Base-by-base conservation (phyloP, 1,140 invertebrate species). In the Muscidifurax raptorellus region DNA sequence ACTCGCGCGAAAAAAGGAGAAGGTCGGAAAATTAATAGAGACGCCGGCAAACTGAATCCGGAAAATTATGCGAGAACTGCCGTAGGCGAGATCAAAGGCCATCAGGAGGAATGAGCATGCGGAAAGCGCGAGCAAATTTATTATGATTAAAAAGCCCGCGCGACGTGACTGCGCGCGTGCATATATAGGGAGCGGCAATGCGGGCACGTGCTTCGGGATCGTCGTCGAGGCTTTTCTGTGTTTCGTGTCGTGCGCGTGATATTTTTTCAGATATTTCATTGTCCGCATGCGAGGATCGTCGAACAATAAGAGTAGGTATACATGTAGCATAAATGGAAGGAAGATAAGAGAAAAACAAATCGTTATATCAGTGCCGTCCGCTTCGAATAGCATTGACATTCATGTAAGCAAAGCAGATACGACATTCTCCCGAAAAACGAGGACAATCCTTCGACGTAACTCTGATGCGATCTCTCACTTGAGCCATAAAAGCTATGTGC, bases 71-170 rank as follows among this genome's bases (percentile, higher is more conserved):
- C 27, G 9, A 0, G 79, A 27, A 10, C 66, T 30, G 22, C 7
- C n/a, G 4, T 69, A 30, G 47, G 22, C 30, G 22, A 75, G 71
- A 82, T 82, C 71, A 82, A 82, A 75, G 71, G 27, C 40, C 3
- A n/a, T n/a, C n/a, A 27, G 30, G 71, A 30, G 66, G 71, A 74
- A 74, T 74, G 71, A 74, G 71, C 6, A 75, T 64, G 80, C n/a
- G 69, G 71, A 59, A 64, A 64, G 47, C 15, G 22, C 30, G 71
- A 22, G 81, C 25, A 10, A 77, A 83, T 77, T 83, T 77, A 83
- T 83, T 83, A 36, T 77, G 81, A 83, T 83, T 83, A 77, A 83
- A 83, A 83, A 69, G 59, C 32, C 25, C 30, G 72, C 30, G 72
- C 74, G 9, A 82, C 10, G 76, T 30, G 47, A 30, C 7, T 77